These are phyloP conservation scores for Nothocercus julius DNA, from an alignment of 2,113 vertebrate species.

Conservation along the genomic window DNA sequence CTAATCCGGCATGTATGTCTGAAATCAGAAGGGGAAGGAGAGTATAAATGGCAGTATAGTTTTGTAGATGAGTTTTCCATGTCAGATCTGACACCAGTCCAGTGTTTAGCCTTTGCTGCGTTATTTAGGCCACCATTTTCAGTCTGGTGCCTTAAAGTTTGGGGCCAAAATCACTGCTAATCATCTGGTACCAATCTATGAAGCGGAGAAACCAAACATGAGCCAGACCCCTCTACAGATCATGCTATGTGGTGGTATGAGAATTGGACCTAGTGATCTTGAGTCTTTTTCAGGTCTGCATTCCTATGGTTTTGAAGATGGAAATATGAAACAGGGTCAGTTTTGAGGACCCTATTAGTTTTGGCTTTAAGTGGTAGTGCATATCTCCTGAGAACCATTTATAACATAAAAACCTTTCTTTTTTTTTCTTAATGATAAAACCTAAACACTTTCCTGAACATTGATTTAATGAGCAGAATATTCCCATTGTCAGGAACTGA, in stretches of 20 bases:
- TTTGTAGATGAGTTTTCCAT: background rate
- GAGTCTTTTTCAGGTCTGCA: slow-evolving; percentile 1
- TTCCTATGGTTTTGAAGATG: slow-evolving; percentile 46
- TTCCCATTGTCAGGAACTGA: slow-evolving; percentile 3
- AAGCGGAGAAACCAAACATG: background rate
- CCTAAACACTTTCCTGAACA: slow-evolving; percentile 12
- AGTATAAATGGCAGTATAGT: background rate
- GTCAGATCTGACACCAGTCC: background rate
- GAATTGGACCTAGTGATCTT: slow-evolving; percentile 14
- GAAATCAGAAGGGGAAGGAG: background rate
- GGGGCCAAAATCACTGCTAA: background rate
- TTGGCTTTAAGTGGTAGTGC: slow-evolving; percentile 44
- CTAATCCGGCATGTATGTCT: background rate
- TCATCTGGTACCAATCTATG: background rate
- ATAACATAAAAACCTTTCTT: background rate
- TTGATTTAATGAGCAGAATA: slow-evolving; percentile 45
- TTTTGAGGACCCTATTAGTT: slow-evolving; percentile 40
- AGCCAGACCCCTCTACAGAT: background rate
- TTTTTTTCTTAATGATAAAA: slow-evolving; percentile 31
- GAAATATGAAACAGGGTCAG: slow-evolving; percentile 41
- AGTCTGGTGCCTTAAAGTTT: background rate
- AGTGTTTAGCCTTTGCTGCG: background rate
- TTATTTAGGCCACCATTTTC: background rate
- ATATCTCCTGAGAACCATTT: slow-evolving; percentile 17
- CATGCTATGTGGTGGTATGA: background rate